Evolutionary conservation across 1,140 invertebrate species (phyloP).

Genomic region (Leguminivora glycinivorella): DNA sequence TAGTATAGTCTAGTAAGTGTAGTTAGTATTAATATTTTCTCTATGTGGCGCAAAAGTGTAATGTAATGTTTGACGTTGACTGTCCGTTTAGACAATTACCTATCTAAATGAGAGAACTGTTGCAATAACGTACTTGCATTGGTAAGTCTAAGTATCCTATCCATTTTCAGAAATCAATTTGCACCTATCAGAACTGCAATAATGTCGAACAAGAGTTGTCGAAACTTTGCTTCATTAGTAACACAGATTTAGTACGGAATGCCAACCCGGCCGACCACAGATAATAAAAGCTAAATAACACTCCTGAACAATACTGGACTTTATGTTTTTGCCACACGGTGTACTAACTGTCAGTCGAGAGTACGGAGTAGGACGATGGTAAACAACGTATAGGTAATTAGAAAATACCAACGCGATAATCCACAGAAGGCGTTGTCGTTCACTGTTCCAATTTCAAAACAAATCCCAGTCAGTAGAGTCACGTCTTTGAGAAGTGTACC

Average conservation of each 20-base stretch:
- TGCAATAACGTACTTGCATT: too few species aligned
- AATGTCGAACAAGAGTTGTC: background rate
- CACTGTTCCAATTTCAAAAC: conserved; percentile 74
- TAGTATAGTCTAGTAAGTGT: too few species aligned
- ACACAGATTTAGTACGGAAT: background rate
- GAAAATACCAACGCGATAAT: conserved; percentile 68
- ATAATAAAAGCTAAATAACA: background rate
- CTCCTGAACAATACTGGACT: too few species aligned
- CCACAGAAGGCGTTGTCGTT: conserved; percentile 63
- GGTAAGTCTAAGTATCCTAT: too few species aligned
- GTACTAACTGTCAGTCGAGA: too few species aligned
- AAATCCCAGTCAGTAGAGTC: conserved; percentile 63
- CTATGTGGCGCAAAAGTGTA: too few species aligned
- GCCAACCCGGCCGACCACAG: conserved; percentile 20
- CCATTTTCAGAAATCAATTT: too few species aligned
- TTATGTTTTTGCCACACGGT: too few species aligned
- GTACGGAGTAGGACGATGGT: background rate
- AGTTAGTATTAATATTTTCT: too few species aligned
- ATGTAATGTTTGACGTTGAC: too few species aligned
- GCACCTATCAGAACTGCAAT: background rate
- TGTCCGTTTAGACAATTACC: too few species aligned
- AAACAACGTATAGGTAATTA: conserved; percentile 46
- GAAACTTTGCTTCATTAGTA: conserved; percentile 1
- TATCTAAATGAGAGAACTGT: too few species aligned
- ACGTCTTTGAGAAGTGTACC: background rate